These are phyloP conservation scores for Pterostichus madidus DNA, from an alignment of 2,888 invertebrate genomes.

Conservation along the genomic window DNA sequence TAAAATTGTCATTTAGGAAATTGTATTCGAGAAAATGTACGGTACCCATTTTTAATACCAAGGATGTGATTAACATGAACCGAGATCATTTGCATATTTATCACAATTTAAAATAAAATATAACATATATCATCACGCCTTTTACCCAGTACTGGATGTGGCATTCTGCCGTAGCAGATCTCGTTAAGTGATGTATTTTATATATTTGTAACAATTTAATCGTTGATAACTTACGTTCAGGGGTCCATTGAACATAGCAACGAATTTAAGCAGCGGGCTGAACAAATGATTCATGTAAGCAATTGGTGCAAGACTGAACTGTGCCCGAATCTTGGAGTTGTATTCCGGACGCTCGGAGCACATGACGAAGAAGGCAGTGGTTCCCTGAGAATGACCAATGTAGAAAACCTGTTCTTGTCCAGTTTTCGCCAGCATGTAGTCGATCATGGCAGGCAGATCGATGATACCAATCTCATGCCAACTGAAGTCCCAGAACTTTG, in stretches of 20 bases:
- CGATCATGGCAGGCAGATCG: constrained; percentile 91
- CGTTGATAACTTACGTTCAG: constrained; percentile 68
- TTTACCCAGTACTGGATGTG: too few relatives aligned
- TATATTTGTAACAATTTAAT: too few relatives aligned
- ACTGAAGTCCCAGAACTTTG: constrained; percentile 78
- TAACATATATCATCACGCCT: too few relatives aligned
- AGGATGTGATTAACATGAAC: too few relatives aligned
- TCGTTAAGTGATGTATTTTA: too few relatives aligned
- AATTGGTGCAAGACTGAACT: constrained; percentile 86
- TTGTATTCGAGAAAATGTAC: too few relatives aligned
- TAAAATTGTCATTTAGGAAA: too few relatives aligned
- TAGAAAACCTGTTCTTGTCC: constrained; percentile 83
- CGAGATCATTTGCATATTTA: too few relatives aligned
- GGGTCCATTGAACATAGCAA: constrained; percentile 70
- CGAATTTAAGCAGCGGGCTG: constrained; percentile 72
- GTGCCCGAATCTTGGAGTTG: constrained; percentile 83
- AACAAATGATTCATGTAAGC: constrained; percentile 81
- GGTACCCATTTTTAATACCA: too few relatives aligned
- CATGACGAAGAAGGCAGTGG: constrained; percentile 85
- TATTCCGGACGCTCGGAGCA: constrained; percentile 82
- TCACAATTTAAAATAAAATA: too few relatives aligned
- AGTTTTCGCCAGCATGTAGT: constrained; percentile 82
- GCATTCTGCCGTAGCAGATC: too few relatives aligned
- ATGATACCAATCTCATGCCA: constrained; percentile 90
- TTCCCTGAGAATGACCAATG: constrained; percentile 90